Evolutionary conservation across 2,888 invertebrate genomes (phyloP).

Genomic region (Choristoneura rosaceana): DNA sequence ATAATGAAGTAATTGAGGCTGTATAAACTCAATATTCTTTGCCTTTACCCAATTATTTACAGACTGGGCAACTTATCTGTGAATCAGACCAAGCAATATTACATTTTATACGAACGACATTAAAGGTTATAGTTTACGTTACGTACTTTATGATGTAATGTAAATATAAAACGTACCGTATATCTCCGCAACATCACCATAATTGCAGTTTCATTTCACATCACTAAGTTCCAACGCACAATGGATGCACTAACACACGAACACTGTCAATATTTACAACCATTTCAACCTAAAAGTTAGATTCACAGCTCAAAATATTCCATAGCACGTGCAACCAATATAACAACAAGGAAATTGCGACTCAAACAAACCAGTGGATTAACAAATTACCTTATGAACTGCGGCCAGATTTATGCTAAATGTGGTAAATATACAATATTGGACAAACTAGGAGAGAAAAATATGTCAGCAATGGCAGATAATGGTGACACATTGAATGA

Average conservation of each 20-base stretch:
- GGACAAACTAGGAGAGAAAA: background rate
- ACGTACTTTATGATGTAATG: too few species aligned
- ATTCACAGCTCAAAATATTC: conserved; percentile 11
- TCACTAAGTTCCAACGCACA: conserved; percentile 40
- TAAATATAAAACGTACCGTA: conserved; percentile 62
- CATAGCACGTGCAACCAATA: background rate
- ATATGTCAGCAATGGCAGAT: background rate
- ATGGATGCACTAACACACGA: conserved; percentile 45
- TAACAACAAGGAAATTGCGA: background rate
- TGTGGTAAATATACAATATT: background rate
- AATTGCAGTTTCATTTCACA: conserved; percentile 60
- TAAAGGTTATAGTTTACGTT: too few species aligned
- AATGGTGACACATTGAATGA: conserved; percentile 25
- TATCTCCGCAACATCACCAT: conserved; percentile 77
- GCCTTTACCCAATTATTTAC: too few species aligned
- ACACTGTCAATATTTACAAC: conserved; percentile 29
- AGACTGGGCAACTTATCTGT: too few species aligned
- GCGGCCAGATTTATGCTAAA: conserved; percentile 25
- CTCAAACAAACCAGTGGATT: background rate
- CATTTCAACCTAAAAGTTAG: conserved; percentile 21
- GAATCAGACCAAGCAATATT: too few species aligned
- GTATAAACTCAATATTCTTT: too few species aligned
- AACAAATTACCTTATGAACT: conserved; percentile 29
- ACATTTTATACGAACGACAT: too few species aligned
- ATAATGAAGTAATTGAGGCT: too few species aligned